phyloP scores from a whole-genome alignment of 2,113 vertebrate genomes.

The Cebidichthys violaceus region DNA sequence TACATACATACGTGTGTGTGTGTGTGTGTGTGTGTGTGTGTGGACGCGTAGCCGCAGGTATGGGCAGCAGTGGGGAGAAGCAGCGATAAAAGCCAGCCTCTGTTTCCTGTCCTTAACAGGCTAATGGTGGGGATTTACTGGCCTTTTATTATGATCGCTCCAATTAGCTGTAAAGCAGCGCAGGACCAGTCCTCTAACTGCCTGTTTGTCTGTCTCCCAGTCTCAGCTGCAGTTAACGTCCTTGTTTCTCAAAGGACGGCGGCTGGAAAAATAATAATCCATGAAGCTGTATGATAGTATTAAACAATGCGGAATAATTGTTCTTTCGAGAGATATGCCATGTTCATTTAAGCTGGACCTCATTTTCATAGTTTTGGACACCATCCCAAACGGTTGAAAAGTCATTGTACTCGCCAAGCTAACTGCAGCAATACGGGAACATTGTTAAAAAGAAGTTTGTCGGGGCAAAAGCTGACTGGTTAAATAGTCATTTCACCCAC shows the following conservation, averaged over 20 bases:
- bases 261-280: conserved; percentile 6
- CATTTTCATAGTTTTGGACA: background rate
- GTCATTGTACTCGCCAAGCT: background rate
- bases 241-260: background rate
- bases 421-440: background rate
- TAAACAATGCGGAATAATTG: background rate
- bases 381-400: background rate
- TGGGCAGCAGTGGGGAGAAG: conserved; percentile 41
- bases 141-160: conserved; percentile 78
- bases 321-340: background rate
- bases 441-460: no score
- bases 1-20: conserved; percentile 6
- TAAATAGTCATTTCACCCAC: background rate
- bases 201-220: conserved; percentile 41
- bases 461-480: background rate
- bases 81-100: conserved; percentile 69
- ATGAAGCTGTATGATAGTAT: background rate
- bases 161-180: conserved; percentile 72
- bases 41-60: conserved; percentile 57
- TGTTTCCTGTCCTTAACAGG: conserved; percentile 77
- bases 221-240: conserved; percentile 27
- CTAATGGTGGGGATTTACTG: conserved; percentile 77
- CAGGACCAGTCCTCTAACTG: conserved; percentile 41
- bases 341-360: background rate
- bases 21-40: conserved; percentile 38